These are phyloP conservation scores for Rhinogobio ventralis DNA, from an alignment of 2,797 vertebrate species.

Conservation along the genomic window DNA sequence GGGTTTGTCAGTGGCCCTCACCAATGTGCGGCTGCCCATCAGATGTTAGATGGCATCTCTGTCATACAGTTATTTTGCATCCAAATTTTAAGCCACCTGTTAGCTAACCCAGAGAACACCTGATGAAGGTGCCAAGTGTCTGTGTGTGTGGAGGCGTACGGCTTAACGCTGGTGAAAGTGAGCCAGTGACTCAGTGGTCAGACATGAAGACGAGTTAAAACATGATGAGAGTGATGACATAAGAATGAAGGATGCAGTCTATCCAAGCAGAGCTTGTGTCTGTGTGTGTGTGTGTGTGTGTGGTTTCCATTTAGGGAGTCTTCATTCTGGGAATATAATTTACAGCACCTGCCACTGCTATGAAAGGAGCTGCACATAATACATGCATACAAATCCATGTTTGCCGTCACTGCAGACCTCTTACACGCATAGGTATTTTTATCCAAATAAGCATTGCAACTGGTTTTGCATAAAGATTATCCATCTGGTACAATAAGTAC, in stretches of 20 bases:
- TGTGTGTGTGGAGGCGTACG: neutral
- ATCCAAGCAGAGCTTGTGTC: slow-evolving; percentile 1
- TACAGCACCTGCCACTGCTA: slow-evolving; percentile 38
- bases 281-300: neutral
- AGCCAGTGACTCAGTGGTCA: slow-evolving; percentile 17
- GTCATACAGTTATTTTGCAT: slow-evolving; percentile 4
- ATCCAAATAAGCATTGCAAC: neutral
- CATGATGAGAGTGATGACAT: slow-evolving; percentile 45
- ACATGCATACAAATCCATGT: neutral
- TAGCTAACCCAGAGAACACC: slow-evolving; percentile 38
- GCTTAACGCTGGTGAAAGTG: slow-evolving; percentile 23
- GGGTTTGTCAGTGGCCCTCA: neutral
- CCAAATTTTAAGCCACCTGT: slow-evolving; percentile 44
- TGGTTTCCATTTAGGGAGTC: slow-evolving; percentile 5
- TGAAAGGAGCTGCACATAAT: slow-evolving; percentile 23
- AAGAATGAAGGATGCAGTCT: slow-evolving; percentile 38
- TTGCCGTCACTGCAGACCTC: neutral
- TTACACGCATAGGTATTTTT: slow-evolving; percentile 1
- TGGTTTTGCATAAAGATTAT: neutral
- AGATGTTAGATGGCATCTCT: slow-evolving; percentile 24
- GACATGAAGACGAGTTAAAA: neutral
- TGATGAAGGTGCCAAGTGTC: slow-evolving; percentile 8
- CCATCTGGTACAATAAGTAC: neutral
- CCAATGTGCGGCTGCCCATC: neutral
- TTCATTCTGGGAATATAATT: slow-evolving; percentile 33